These are phyloP conservation scores for Chlorodrepanis virens DNA, from an alignment of 2,113 vertebrate genomes.

Conservation along the genomic window DNA sequence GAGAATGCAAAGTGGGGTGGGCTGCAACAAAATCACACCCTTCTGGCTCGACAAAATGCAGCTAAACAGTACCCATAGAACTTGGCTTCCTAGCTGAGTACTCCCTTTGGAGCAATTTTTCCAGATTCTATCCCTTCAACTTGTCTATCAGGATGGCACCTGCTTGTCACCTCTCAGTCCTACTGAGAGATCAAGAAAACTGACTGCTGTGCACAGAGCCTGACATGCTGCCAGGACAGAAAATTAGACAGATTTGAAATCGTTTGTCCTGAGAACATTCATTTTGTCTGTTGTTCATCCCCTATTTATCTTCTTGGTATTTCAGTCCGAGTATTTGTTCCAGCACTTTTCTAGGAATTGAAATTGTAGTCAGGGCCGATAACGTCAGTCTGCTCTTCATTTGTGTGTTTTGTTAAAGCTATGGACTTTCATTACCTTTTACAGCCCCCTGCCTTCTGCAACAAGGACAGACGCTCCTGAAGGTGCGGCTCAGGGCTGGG, in stretches of 20 bases:
- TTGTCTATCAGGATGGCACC: background rate
- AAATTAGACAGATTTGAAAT: background rate
- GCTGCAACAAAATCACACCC: background rate
- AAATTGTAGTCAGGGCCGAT: background rate
- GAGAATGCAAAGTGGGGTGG: rapidly evolving
- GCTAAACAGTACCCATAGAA: background rate
- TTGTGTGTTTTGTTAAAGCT: background rate
- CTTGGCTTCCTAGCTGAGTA: background rate
- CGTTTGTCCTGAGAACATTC: background rate
- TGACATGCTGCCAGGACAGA: background rate
- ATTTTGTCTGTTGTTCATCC: background rate
- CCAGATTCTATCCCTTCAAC: background rate
- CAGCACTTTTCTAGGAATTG: background rate
- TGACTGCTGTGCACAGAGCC: background rate
- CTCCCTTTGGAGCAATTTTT: background rate
- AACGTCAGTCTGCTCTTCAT: background rate
- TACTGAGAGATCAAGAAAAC: background rate
- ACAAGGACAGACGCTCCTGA: background rate
- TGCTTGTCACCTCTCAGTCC: background rate
- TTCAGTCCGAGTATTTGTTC: background rate
- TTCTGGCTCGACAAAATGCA: background rate
- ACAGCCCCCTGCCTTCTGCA: background rate
- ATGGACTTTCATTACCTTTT: rapidly evolving
- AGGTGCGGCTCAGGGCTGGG: background rate
- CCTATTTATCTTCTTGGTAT: background rate